These are phyloP conservation scores for Campoletis raptor DNA, from an alignment of 2,888 invertebrate genomes.

Conservation along the genomic window DNA sequence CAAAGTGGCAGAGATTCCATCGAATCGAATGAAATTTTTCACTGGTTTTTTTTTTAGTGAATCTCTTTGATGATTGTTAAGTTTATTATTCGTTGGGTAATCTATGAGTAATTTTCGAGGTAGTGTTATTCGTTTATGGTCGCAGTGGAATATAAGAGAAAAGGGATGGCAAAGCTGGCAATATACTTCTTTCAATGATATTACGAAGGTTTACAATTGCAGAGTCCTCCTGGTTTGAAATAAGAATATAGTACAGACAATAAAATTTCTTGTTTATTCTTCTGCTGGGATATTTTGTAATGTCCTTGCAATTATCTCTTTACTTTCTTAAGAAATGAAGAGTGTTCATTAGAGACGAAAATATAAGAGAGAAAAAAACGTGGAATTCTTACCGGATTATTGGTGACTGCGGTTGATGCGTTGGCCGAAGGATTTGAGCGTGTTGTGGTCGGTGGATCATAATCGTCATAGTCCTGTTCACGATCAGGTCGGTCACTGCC, in stretches of 20 bases:
- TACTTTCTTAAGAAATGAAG: not conserved
- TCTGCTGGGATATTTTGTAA: not conserved
- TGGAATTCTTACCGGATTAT: constrained; percentile 79
- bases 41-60: not conserved
- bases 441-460: constrained; percentile 76
- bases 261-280: not conserved
- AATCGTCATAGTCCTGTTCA: constrained; percentile 76
- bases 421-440: constrained; percentile 67
- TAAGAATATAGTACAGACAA: not conserved
- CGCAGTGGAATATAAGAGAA: not conserved
- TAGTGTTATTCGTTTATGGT: not conserved
- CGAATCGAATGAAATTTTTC: not conserved
- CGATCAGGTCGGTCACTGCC: constrained; percentile 69
- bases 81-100: no score
- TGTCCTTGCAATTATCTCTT: not conserved
- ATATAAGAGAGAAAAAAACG: not conserved
- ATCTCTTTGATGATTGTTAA: not conserved
- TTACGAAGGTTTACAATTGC: not conserved
- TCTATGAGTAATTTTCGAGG: no score
- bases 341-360: not conserved
- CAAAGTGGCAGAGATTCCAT: not conserved
- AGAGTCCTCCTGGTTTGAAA: not conserved
- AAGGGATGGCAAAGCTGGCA: not conserved
- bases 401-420: constrained; percentile 75
- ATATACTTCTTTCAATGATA: not conserved